Evolutionary conservation across 2,113 vertebrate genomes (phyloP), one percentile per base, ranked within the genome.

Genomic region (Megaptera novaeangliae): DNA sequence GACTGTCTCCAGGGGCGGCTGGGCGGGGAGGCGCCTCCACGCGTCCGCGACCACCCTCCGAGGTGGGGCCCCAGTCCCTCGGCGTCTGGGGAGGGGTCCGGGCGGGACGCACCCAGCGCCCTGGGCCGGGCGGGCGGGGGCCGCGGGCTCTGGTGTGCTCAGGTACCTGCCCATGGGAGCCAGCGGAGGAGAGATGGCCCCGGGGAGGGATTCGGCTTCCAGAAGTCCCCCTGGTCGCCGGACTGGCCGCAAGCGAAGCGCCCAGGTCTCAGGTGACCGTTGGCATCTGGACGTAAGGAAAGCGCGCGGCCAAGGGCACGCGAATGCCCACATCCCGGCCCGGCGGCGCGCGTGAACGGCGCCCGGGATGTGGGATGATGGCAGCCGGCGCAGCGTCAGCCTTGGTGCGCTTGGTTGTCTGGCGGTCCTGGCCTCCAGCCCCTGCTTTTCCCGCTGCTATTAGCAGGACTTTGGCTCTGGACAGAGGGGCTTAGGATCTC

Each of bases 381-480:
- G 3, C 2, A 12, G 39, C 25, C 0, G 13, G 44, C 2, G 0
- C 66, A 64, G 85, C 25, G 4, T n/a, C 57, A 89, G 57, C 68
- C 25, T 29, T 1, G 0, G 0, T 9, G 46, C 0, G 5, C 21
- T 8, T 0, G 13, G 9, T 1, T 17, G 5, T 14, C 52, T 2
- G 57, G 12, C 46, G 55, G 27, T 52, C 41, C 8, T 36, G 15
- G 14, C 59, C 41, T 25, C 14, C 44, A 25, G 46, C 15, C 46
- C n/a, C 7, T 3, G 14, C 20, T 20, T 1, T 8, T 29, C 57
- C 15, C 0, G 1, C 8, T 25, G 61, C n/a, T 14, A 20, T 4
- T 7, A 31, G 18, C 21, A 27, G 25, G 34, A 39, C 39, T 63
- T 61, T 34, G 41, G 13, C 18, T 69, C 36, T 25, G 29, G 12